Percentiles rank a stretch among this genome's conserved stretches.
These are phyloP conservation scores for Drosophila kurseongensis DNA, from an alignment of 1,140 invertebrate genomes.

Conservation along the genomic window DNA sequence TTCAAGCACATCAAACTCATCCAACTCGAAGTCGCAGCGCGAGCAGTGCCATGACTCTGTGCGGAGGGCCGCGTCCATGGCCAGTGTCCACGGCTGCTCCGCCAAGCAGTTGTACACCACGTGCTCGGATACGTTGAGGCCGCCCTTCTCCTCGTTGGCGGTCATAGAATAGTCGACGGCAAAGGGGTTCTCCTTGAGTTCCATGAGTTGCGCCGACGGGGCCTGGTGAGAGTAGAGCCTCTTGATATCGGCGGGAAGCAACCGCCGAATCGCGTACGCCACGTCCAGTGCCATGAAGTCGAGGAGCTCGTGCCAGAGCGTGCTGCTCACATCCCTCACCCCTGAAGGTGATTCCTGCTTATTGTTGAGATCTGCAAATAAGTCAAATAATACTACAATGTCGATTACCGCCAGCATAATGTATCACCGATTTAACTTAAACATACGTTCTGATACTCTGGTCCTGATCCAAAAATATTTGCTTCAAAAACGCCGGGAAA, in stretches of 20 bases:
- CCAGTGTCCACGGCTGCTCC: conserved; percentile 87
- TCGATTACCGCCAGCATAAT: too few relatives aligned
- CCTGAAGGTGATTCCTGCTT: neutral
- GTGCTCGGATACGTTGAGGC: conserved; percentile 92
- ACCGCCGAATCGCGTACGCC: conserved; percentile 92
- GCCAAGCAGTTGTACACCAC: conserved; percentile 92
- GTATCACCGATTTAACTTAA: too few relatives aligned
- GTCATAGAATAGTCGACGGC: conserved; percentile 87
- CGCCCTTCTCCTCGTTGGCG: conserved; percentile 91
- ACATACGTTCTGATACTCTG: too few relatives aligned
- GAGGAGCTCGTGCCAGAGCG: conserved; percentile 88
- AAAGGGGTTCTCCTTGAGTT: conserved; percentile 89
- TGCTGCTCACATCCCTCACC: conserved; percentile 17
- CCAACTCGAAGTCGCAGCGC: conserved; percentile 85
- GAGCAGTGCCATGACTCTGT: conserved; percentile 86
- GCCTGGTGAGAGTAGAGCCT: conserved; percentile 86
- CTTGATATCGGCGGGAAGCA: conserved; percentile 95
- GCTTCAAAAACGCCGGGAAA: too few relatives aligned
- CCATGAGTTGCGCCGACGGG: conserved; percentile 62
- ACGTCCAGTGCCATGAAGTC: conserved; percentile 92
- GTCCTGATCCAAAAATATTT: too few relatives aligned
- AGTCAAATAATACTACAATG: too few relatives aligned
- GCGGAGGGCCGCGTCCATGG: conserved; percentile 85
- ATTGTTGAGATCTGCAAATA: conserved; percentile 40
- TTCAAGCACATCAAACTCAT: conserved; percentile 86